A percentile compares a stretch with the other conserved stretches of the same genome.
Evolutionary conservation across 1,140 invertebrate species (phyloP).

Genomic region (Heliothis subflexa): DNA sequence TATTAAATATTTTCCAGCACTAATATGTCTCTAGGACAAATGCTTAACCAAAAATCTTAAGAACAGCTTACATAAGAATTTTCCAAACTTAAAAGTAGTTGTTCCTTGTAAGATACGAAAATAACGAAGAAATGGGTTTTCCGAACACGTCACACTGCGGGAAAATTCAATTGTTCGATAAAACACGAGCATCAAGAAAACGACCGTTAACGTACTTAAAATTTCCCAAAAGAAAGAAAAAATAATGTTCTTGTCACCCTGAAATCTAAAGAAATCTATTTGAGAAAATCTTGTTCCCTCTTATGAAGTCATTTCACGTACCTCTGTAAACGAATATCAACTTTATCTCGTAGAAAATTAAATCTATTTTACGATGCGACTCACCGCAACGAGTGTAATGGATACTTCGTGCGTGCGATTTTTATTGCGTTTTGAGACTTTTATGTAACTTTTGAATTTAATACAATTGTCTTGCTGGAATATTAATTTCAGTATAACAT

Average conservation of each 20-base stretch:
- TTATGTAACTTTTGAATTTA: constrained; percentile 7
- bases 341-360: constrained; percentile 17
- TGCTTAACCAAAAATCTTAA: too few relatives aligned
- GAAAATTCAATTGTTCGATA: too few relatives aligned
- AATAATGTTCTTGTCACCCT: background rate
- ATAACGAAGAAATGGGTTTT: too few relatives aligned
- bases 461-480: background rate
- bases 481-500: background rate
- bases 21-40: too few relatives aligned
- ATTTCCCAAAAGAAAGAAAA: background rate
- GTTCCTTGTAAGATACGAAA: too few relatives aligned
- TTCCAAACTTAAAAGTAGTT: too few relatives aligned
- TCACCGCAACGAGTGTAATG: background rate
- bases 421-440: constrained; percentile 13
- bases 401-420: constrained; percentile 22
- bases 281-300: background rate
- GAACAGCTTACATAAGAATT: too few relatives aligned
- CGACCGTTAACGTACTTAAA: background rate
- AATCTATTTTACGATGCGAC: constrained; percentile 20
- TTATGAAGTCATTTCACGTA: constrained; percentile 28
- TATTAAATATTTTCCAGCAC: too few relatives aligned
- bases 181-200: background rate
- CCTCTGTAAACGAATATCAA: constrained; percentile 5
- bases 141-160: too few relatives aligned
- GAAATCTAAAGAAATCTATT: constrained; percentile 34